phyloP scores from a whole-genome alignment of 2,888 invertebrate species.

The Chorisops tibialis region DNA sequence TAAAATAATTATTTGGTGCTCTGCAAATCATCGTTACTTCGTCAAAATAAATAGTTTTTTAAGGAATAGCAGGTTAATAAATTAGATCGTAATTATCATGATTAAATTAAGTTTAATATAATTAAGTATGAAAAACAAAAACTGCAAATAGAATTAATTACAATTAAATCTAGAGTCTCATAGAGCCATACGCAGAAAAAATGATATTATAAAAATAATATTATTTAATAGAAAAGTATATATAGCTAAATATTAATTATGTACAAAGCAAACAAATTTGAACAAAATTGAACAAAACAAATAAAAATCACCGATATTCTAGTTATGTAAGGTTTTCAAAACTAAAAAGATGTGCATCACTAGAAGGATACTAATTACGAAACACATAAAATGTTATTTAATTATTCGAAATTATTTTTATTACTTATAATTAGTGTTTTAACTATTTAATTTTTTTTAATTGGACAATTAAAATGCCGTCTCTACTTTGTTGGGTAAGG shows the following conservation, averaged over 20 bases:
- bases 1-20: conserved; percentile 26
- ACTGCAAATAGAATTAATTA: not conserved
- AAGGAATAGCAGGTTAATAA: not conserved
- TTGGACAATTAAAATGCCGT: too few relatives aligned
- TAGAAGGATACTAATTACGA: too few relatives aligned
- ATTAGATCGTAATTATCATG: not conserved
- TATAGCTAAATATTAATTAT: not conserved
- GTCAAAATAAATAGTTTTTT: conserved; percentile 2
- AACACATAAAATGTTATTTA: too few relatives aligned
- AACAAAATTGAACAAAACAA: too few relatives aligned
- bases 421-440: too few relatives aligned
- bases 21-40: conserved; percentile 29
- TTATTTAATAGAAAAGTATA: not conserved
- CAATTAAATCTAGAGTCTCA: not conserved
- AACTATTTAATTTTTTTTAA: too few relatives aligned
- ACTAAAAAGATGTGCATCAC: too few relatives aligned
- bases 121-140: not conserved
- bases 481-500: too few relatives aligned
- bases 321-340: too few relatives aligned
- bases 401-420: too few relatives aligned
- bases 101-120: not conserved
- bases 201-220: not conserved
- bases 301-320: too few relatives aligned
- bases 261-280: not conserved
- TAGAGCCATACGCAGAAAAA: not conserved